Conservation (phyloP, 2,888 invertebrate genomes). For the Morpho deidamia region DNA sequence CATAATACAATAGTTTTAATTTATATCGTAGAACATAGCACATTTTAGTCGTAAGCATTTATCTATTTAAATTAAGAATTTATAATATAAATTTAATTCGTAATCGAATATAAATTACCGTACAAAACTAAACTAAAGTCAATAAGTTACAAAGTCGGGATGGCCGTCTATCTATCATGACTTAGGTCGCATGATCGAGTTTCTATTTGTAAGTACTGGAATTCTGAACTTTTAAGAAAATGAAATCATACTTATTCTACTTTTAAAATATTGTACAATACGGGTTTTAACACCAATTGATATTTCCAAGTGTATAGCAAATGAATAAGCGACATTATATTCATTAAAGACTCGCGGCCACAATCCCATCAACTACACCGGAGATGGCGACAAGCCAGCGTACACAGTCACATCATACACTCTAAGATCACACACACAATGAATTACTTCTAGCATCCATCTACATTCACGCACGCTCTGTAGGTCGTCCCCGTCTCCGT, state of each 20-base stretch:
- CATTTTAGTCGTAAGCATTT: slow-evolving; percentile 55
- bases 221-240: slow-evolving; percentile 68
- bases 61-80: slow-evolving; percentile 60
- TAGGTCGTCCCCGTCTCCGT: slow-evolving; percentile 72
- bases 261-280: slow-evolving; percentile 75
- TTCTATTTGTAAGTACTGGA: slow-evolving; percentile 76
- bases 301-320: slow-evolving; percentile 70
- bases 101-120: slow-evolving; percentile 65
- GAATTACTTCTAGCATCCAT: slow-evolving; percentile 54
- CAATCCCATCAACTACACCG: slow-evolving; percentile 61
- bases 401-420: slow-evolving; percentile 46
- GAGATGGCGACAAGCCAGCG: slow-evolving; percentile 77
- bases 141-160: slow-evolving; percentile 78
- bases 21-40: slow-evolving; percentile 51
- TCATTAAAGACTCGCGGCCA: slow-evolving; percentile 68
- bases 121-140: slow-evolving; percentile 56
- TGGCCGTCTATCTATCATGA: slow-evolving; percentile 77
- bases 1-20: slow-evolving; percentile 50
- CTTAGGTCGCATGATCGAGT: slow-evolving; percentile 77
- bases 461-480: slow-evolving; percentile 62
- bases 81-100: slow-evolving; percentile 67
- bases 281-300: slow-evolving; percentile 54
- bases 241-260: slow-evolving; percentile 70
- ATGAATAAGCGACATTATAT: slow-evolving; percentile 72
- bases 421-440: slow-evolving; percentile 29